Evolutionary conservation across 2,888 invertebrate species (phyloP).

Genomic region (Caenorhabditis drosophilae): DNA sequence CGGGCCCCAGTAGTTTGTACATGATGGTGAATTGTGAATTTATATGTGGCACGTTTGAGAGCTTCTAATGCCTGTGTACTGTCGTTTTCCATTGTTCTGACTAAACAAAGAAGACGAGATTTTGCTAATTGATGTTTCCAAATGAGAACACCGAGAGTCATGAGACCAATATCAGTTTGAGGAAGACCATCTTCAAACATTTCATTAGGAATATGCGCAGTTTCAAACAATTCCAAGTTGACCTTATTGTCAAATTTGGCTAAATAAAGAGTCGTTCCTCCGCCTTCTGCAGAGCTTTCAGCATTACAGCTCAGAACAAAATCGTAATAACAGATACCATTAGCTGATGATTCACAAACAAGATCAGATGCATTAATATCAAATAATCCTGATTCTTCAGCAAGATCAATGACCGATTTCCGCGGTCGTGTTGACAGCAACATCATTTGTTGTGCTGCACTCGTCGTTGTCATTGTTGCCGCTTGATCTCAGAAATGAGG

Average conservation of each 20-base stretch:
- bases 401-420: conserved; percentile 63
- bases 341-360: conserved; percentile 58
- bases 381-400: conserved; percentile 60
- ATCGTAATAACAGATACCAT: conserved; percentile 62
- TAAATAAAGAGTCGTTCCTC: conserved; percentile 55
- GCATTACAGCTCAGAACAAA: conserved; percentile 57
- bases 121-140: conserved; percentile 58
- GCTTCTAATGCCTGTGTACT: conserved; percentile 53
- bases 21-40: conserved; percentile 60
- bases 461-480: too few species aligned
- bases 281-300: conserved; percentile 19
- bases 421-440: conserved; percentile 31
- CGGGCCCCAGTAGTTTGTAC: conserved; percentile 49
- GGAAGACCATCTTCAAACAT: conserved; percentile 54
- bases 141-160: conserved; percentile 60
- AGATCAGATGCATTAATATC: conserved; percentile 63
- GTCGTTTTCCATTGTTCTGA: conserved; percentile 42
- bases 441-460: too few species aligned
- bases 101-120: conserved; percentile 56
- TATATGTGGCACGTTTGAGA: conserved; percentile 59
- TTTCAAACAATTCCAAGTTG: conserved; percentile 63
- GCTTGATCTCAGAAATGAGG: too few species aligned
- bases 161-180: conserved; percentile 54
- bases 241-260: conserved; percentile 61
- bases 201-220: conserved; percentile 32